Base-by-base conservation (phyloP, 2,113 vertebrate genomes). In the Climacteris rufus region DNA sequence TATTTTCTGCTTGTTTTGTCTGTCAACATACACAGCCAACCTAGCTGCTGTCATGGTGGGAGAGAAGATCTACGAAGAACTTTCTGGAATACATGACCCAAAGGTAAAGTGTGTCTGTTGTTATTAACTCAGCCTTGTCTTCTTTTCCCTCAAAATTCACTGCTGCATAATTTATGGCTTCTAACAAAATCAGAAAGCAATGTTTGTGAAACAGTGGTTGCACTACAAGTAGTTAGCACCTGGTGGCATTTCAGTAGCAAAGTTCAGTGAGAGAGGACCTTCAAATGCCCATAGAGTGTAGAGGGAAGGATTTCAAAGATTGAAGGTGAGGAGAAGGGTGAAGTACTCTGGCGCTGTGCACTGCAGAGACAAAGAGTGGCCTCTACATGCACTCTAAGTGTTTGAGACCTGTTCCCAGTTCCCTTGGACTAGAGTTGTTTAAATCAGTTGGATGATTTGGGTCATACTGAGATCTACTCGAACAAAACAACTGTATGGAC, bases 41-140 rank as follows among this genome's bases (percentile, higher is more conserved):
- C 96, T 98, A 93, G 98, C 99, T 89, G 99, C 98, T 44, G 98
- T 99, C 81, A 99, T 99, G 99, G 99, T 99, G 37, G 99, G 99
- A 90, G 99, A 98, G 95, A 99, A 99, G 95, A 99, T 98, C 82
- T 98, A 98, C 66, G 98, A 99, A 96, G 98, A 99, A 35, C 98
- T 99, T 91, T 98, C 98, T 89, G 98, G 99, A 93, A 98, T 99
- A 96, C 98, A 99, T 44, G 99, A 99, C 77, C 98, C 98, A 85
- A 99, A 99, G 98, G 99, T 99, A 98, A 98, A 89, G 42, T 22
- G 18, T 53, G 8, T 59, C 65, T 63, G 37, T 31, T 94, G 68
- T 59, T 95, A 77, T 44, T 97, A 87, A 90, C 18, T 90, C 74
- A 56, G 37, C 12, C 15, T 95, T 94, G 96, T 60, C 52, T 74